These are phyloP conservation scores for Cephus nigrinus DNA, from an alignment of 2,888 invertebrate species.

Conservation along the genomic window DNA sequence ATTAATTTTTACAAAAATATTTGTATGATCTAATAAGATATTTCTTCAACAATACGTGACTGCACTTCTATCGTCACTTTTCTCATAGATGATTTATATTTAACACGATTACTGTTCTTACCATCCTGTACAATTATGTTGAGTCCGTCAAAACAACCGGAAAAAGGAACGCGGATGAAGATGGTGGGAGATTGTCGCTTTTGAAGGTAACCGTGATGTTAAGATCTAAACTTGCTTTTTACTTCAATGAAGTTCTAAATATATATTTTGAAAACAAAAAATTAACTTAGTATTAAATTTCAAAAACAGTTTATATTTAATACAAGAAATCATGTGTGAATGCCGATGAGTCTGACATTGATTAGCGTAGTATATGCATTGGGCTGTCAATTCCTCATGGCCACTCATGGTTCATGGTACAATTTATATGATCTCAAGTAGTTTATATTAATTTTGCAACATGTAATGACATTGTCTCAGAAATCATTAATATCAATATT, in stretches of 20 bases:
- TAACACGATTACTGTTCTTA: conserved; percentile 36
- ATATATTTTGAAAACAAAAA: background rate
- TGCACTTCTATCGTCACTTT: background rate
- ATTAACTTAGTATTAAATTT: background rate
- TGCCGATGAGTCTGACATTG: conserved; percentile 9
- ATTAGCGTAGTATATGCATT: conserved; percentile 7
- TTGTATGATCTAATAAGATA: background rate
- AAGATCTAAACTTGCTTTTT: background rate
- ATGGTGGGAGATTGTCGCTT: conserved; percentile 2
- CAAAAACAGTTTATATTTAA: background rate
- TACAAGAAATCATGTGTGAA: background rate
- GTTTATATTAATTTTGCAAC: background rate
- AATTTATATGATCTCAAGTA: background rate
- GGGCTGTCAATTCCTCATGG: background rate
- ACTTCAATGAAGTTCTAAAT: background rate
- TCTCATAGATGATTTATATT: background rate
- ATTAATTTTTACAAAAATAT: background rate
- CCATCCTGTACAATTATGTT: conserved; percentile 40
- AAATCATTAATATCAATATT: background rate
- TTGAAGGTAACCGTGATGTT: conserved; percentile 17
- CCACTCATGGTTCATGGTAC: background rate
- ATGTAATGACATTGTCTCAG: background rate
- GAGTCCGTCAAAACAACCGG: conserved; percentile 38
- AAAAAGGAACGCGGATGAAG: conserved; percentile 26
- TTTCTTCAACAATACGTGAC: background rate